Conservation (phyloP, 1,140 invertebrate species). For the Zaprionus gabonicus region DNA sequence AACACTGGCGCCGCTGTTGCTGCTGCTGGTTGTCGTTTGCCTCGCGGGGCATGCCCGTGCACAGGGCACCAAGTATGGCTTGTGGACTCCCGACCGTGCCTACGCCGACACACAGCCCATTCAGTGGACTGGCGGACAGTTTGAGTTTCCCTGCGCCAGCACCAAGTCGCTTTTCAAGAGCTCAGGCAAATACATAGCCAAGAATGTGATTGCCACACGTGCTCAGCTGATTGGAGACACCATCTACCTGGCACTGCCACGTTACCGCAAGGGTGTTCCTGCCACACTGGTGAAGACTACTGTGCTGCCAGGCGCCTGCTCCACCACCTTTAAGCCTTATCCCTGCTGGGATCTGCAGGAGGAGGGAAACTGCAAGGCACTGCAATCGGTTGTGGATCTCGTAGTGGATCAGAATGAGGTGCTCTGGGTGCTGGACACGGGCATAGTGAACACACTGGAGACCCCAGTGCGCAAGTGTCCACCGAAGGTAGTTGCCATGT, state of each 20-base stretch:
- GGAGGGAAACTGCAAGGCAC: conserved; percentile 86
- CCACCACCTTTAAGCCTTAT: conserved; percentile 85
- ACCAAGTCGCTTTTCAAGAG: conserved; percentile 86
- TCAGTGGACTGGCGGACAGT: conserved; percentile 85
- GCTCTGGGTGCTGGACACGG: conserved; percentile 87
- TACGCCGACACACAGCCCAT: conserved; percentile 70
- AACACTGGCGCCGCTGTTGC: conserved; percentile 9
- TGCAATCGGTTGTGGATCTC: conserved; percentile 87
- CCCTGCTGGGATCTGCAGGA: conserved; percentile 87
- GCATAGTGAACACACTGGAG: conserved; percentile 86
- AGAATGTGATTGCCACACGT: conserved; percentile 87
- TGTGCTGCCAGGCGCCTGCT: conserved; percentile 83
- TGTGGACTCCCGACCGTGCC: conserved; percentile 71
- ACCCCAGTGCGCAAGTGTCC: conserved; percentile 85
- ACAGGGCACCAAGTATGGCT: conserved; percentile 73
- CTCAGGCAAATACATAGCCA: conserved; percentile 86
- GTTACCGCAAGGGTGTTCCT: conserved; percentile 86
- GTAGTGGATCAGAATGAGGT: conserved; percentile 85
- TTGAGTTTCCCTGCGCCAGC: conserved; percentile 86
- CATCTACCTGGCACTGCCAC: conserved; percentile 86
- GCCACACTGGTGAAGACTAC: conserved; percentile 86
- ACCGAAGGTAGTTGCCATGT: conserved; percentile 87
- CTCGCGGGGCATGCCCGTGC: conserved; percentile 19
- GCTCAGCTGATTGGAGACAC: conserved; percentile 86
- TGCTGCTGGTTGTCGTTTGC: not conserved